A percentile compares a stretch with the other conserved stretches of the same genome.
Evolutionary conservation across 2,888 invertebrate genomes (phyloP).

Genomic region (Willowsia nigromaculata): DNA sequence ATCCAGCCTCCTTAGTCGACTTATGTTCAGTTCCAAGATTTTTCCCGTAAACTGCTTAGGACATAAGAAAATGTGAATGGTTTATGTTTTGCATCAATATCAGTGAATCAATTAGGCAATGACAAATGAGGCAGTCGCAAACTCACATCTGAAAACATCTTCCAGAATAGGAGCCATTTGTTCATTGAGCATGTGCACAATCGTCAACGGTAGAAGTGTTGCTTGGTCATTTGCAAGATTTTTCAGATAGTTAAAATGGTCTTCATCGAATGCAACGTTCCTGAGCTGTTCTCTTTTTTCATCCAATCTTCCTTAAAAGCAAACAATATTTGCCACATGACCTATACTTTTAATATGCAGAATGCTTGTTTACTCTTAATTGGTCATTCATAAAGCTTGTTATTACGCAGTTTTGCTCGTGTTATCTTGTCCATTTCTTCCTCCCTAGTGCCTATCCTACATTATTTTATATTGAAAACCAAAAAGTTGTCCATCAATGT

Average conservation of each 20-base stretch:
- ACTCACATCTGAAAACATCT: constrained; percentile 65
- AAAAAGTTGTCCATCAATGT: too few relatives aligned
- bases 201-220: constrained; percentile 67
- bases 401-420: constrained; percentile 39
- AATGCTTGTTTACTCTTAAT: background rate
- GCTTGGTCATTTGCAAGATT: constrained; percentile 71
- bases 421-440: constrained; percentile 68
- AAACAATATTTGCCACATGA: background rate
- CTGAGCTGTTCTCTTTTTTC: constrained; percentile 53
- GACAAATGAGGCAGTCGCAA: too few relatives aligned
- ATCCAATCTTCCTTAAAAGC: constrained; percentile 44
- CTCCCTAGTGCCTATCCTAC: constrained; percentile 67
- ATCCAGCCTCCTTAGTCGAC: constrained; percentile 54
- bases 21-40: constrained; percentile 61
- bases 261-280: constrained; percentile 60
- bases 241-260: constrained; percentile 73
- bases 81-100: background rate
- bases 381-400: background rate
- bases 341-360: too few relatives aligned
- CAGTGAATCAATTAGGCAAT: too few relatives aligned
- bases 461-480: too few relatives aligned
- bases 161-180: constrained; percentile 70
- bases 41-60: constrained; percentile 59
- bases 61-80: too few relatives aligned
- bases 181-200: constrained; percentile 65